Base-by-base conservation (phyloP, 92 coral and sea anemone species). In the Epizoanthus rinbou region DNA sequence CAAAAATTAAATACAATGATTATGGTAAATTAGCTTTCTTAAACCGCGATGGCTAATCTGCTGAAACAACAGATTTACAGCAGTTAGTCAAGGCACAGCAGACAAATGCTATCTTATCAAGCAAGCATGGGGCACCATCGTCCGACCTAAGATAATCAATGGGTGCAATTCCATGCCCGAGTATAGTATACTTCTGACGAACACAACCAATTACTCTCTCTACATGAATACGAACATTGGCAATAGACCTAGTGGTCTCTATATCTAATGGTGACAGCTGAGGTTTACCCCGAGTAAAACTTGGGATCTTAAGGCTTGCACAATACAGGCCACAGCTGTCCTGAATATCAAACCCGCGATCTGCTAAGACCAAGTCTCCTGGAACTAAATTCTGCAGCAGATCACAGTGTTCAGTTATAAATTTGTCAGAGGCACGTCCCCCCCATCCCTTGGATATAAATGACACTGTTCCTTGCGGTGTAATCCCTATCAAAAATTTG, bases 71-170 rank as follows among this genome's bases (percentile, higher is more conserved):
- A 69, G 93, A 90, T 65, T 88, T 88, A 71, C 91, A 89, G 56
- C 92, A 89, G 81, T 89, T 92, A 25, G 85, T 83, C 69, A 92
- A 81, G 41, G 95, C 93, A 87, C 93, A 89, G 59, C 86, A 92
- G 22, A 92, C 95, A 75, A 89, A 80, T 54, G 87, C 91, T 24
- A 89, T 86, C 60, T 92, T 84, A 50, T 89, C 93, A 14, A 92
- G 82, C 23, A 89, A 74, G 66, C 89, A 89, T 16, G 82, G 80
- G 47, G 57, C 80, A 25, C 59, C 76, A 74, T 80, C 80, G 74
- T 52, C 85, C 41, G 92, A 64, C 63, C 25, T 87, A 43, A 91
- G 84, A 80, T 86, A 91, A 25, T 86, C 78, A 57, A 83, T 84
- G 52, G 89, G 89, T 18, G 63, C 62, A 35, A 85, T 70, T 31